Percentiles rank a stretch among this genome's conserved stretches.
Conservation (phyloP, 2,113 vertebrate genomes). For the Pavo muticus region DNA sequence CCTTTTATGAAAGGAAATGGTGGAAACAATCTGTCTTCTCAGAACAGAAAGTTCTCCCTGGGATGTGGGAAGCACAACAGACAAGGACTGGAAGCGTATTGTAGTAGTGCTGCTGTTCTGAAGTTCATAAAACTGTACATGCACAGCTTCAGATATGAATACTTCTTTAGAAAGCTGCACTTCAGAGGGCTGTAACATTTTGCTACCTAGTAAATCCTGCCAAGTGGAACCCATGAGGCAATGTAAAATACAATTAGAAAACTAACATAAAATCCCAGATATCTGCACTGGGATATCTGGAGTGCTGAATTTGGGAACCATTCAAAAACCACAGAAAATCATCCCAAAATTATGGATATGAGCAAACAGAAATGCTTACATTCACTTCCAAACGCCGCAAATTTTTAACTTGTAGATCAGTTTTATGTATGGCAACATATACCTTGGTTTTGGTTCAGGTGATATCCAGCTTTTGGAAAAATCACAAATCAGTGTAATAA, state of each 20-base stretch:
- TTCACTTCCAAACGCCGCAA: background rate
- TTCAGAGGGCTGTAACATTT: background rate
- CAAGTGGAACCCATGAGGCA: background rate
- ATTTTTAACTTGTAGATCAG: background rate
- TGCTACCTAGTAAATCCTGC: background rate
- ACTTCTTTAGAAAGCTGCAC: background rate
- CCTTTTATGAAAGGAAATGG: background rate
- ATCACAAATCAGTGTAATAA: constrained; percentile 43
- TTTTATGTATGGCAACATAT: background rate
- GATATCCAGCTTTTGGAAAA: background rate
- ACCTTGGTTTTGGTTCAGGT: background rate
- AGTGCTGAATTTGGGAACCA: background rate
- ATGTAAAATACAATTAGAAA: background rate
- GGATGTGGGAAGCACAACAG: background rate
- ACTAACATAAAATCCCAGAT: background rate
- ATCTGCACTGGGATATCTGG: background rate
- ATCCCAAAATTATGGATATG: background rate
- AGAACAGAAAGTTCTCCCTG: background rate
- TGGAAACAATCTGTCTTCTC: background rate
- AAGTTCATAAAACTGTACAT: background rate
- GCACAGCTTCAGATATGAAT: background rate
- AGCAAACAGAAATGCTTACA: background rate
- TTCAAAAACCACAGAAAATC: background rate
- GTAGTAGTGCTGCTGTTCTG: background rate
- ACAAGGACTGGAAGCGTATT: background rate